A percentile compares a stretch with the other conserved stretches of the same genome.
Evolutionary conservation across 2,113 vertebrate species (phyloP).

Genomic region (Pygoscelis adeliae): DNA sequence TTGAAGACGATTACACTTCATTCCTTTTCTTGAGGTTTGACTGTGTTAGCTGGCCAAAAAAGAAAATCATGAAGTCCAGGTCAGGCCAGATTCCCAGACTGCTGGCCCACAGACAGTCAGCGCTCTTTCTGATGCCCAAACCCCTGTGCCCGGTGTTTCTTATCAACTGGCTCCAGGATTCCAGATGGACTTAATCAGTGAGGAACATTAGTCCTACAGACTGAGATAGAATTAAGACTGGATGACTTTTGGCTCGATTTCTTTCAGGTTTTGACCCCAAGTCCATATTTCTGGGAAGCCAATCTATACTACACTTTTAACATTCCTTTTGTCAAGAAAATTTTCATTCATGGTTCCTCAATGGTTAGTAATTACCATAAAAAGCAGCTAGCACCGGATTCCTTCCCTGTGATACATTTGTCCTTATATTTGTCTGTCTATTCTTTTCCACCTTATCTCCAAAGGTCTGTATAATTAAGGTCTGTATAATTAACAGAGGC

Average conservation of each 20-base stretch:
- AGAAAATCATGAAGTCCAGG: not conserved
- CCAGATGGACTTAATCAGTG: conserved; percentile 1
- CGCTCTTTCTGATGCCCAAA: not conserved
- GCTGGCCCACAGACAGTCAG: not conserved
- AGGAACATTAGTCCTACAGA: not conserved
- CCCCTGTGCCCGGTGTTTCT: not conserved
- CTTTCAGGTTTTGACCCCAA: not conserved
- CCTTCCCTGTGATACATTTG: not conserved
- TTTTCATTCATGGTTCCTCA: not conserved
- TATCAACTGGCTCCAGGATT: not conserved
- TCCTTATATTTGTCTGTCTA: not conserved
- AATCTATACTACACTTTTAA: not conserved
- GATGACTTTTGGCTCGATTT: not conserved
- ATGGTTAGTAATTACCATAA: not conserved
- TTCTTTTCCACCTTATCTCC: not conserved
- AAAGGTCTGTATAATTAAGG: not conserved
- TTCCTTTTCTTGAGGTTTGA: not conserved
- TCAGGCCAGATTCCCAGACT: not conserved
- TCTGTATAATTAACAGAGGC: not conserved
- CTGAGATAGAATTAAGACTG: not conserved
- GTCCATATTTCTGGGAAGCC: not conserved
- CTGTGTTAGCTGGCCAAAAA: not conserved
- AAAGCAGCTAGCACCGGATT: not conserved
- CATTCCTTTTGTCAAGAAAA: not conserved
- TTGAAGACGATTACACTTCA: not conserved